Evolutionary conservation across 1,140 invertebrate species (phyloP), one percentile per base, ranked within the genome.

Genomic region (Sinonovacula constricta): DNA sequence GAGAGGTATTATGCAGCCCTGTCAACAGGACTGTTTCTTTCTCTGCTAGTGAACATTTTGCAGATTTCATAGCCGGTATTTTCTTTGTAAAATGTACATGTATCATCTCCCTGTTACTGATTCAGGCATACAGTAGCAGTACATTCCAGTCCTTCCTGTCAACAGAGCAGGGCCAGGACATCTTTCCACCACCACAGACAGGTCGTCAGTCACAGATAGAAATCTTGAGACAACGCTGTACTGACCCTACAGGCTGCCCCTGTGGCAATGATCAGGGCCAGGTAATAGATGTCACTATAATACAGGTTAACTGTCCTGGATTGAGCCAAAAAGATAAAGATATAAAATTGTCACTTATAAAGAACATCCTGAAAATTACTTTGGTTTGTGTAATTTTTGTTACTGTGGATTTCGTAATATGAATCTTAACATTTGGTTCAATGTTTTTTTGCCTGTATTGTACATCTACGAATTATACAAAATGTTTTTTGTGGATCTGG

Each of bases 191-290:
- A n/a, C 57, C 60, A 5, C 57, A 54, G 31, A 56, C 79, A 2
- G 82, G 71, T 26, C 28, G 68, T 36, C 56, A 60, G 45, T 85
- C 86, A 0, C 72, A 75, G 14, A 79, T 87, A 18, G 85, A 63
- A 0, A 79, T 87, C 15, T 49, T 49, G 3, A 59, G 85, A 53
- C 79, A 63, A 18, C 51, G 62, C n/a, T 83, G 81, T 79, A 82
- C 34, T 28, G 80, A 86, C 49, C 68, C 56, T 1, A 81, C 82
- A 0, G 85, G 86, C 3, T 87, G 86, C 68, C 36, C 69, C 3
- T 87, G 82, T 67, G 83, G 85, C 10, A 87, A 85, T 60, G 83
- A 87, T 34, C 36, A 80, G 15, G 69, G 59, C 12, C 56, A 81
- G 80, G 86, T 87, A 66, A n/a, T n/a, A n/a, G n/a, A n/a, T n/a